Conservation (phyloP, 2,113 vertebrate genomes). For the Podilymbus podiceps region DNA sequence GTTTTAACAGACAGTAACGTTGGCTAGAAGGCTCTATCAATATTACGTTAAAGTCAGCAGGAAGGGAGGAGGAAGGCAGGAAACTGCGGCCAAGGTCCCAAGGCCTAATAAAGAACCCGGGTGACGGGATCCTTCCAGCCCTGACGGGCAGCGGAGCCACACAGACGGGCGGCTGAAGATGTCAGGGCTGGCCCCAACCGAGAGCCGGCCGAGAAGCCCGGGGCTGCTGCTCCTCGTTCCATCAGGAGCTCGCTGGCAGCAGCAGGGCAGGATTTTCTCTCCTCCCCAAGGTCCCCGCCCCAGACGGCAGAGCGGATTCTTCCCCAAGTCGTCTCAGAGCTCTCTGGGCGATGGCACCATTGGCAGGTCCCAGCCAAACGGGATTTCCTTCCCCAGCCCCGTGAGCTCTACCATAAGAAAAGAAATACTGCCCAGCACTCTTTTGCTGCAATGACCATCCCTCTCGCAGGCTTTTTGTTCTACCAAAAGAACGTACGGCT, state of each 20-base stretch:
- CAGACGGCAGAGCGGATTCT: no score
- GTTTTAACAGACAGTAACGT: not conserved
- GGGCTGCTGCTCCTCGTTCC: not conserved
- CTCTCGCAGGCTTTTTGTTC: not conserved
- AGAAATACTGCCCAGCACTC: not conserved
- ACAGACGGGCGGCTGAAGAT: not conserved
- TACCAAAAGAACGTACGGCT: rapidly evolving
- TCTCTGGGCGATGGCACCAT: not conserved
- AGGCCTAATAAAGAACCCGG: not conserved
- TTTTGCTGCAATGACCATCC: not conserved
- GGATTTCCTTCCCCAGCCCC: not conserved
- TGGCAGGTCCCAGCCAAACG: not conserved
- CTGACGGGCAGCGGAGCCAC: not conserved
- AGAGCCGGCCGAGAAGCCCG: rapidly evolving
- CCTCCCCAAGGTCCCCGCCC: not conserved
- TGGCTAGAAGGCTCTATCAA: not conserved
- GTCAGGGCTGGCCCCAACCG: rapidly evolving
- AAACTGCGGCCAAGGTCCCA: not conserved
- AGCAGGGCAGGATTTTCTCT: not conserved
- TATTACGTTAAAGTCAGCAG: not conserved
- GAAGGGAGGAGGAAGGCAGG: not conserved
- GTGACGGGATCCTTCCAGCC: not conserved
- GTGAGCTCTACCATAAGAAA: not conserved
- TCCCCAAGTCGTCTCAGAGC: not conserved
- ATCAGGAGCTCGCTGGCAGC: not conserved